Conservation (phyloP, 2,888 invertebrate genomes). For the Stratiomys singularior region DNA sequence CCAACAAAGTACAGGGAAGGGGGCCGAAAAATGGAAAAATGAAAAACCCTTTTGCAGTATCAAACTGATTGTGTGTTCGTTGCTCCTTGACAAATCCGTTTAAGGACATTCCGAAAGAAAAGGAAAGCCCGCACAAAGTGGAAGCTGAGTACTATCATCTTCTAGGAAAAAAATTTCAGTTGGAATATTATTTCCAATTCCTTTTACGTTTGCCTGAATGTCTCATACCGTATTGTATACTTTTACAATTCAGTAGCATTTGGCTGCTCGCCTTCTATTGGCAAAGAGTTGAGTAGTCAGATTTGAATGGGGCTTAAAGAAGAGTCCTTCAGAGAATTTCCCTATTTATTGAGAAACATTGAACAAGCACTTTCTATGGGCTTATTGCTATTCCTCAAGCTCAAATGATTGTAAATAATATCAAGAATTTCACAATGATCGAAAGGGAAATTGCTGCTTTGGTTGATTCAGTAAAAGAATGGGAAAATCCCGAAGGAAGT, state of each 20-base stretch:
- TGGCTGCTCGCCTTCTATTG: not conserved
- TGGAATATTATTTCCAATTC: no score
- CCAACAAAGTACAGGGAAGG: not conserved
- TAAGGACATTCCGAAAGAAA: conserved; percentile 2
- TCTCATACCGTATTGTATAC: no score
- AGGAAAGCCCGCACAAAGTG: no score
- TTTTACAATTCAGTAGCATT: not conserved
- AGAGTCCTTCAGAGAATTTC: not conserved
- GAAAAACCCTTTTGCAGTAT: not conserved
- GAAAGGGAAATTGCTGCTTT: not conserved
- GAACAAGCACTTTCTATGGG: not conserved
- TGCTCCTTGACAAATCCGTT: not conserved
- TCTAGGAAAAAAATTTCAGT: no score
- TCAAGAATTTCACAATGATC: not conserved
- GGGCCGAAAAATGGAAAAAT: not conserved
- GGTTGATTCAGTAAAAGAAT: no score
- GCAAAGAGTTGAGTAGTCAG: not conserved
- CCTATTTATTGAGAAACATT: not conserved
- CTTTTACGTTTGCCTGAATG: no score
- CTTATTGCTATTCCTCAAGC: not conserved
- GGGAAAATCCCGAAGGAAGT: no score
- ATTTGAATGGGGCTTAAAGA: not conserved
- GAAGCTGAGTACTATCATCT: no score
- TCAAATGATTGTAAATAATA: not conserved
- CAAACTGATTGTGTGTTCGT: not conserved